phyloP scores from a whole-genome alignment of 2,797 vertebrate species.

The Tadarida brasiliensis region DNA sequence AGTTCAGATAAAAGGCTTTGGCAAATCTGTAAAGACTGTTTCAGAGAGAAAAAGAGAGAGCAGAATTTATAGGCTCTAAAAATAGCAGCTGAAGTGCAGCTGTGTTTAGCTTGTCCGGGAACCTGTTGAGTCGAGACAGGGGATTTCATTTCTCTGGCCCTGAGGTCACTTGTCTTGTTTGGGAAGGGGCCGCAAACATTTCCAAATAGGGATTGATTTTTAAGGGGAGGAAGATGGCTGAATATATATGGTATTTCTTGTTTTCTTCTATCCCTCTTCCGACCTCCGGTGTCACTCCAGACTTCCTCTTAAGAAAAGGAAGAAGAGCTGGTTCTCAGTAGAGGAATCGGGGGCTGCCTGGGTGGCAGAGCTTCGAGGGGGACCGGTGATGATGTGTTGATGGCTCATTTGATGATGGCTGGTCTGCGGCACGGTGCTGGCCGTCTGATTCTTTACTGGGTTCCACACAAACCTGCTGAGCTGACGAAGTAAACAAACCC shows the following conservation, averaged over 20 bases:
- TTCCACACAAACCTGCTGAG: background rate
- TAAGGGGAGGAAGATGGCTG: slow-evolving; percentile 64
- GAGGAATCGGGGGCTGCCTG: background rate
- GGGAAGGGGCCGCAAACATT: slow-evolving; percentile 74
- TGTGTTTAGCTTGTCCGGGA: slow-evolving; percentile 79
- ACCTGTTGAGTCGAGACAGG: slow-evolving; percentile 77
- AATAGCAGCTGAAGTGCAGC: slow-evolving; percentile 72
- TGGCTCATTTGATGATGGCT: background rate
- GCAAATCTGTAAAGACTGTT: slow-evolving; percentile 73
- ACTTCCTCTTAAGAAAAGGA: slow-evolving; percentile 10
- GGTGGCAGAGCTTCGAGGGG: slow-evolving; percentile 26
- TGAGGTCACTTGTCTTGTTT: slow-evolving; percentile 80
- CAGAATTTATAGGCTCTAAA: slow-evolving; percentile 82
- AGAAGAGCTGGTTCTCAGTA: slow-evolving; percentile 19
- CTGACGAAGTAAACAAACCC: background rate
- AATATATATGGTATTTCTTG: background rate
- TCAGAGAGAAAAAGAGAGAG: slow-evolving; percentile 71
- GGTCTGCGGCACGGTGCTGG: background rate
- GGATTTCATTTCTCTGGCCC: slow-evolving; percentile 75
- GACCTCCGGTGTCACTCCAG: background rate
- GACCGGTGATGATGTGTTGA: fast-evolving
- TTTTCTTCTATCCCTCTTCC: background rate
- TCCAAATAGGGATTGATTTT: slow-evolving; percentile 81
- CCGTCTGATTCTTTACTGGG: background rate
- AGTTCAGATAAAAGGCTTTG: slow-evolving; percentile 70